phyloP scores from a whole-genome alignment of 2,113 vertebrate genomes.

The Pogonocichla stellata region DNA sequence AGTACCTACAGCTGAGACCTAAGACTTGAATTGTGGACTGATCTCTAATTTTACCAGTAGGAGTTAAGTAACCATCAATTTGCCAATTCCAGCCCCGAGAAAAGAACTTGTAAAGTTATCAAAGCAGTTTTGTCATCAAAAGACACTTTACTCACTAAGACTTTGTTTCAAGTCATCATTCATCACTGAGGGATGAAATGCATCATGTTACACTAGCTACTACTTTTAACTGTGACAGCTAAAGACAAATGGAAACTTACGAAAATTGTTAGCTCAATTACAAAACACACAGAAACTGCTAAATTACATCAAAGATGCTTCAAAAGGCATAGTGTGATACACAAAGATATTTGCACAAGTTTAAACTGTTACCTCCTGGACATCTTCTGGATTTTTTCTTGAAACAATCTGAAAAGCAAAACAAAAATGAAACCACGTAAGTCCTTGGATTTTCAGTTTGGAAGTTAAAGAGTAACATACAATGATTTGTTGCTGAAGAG shows the following conservation, averaged over 20 bases:
- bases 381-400: conserved; percentile 93
- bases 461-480: not conserved
- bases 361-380: conserved; percentile 91
- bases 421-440: conserved; percentile 21
- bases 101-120: conserved; percentile 38
- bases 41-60: conserved; percentile 49
- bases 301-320: conserved; percentile 25
- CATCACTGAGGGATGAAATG: not conserved
- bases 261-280: not conserved
- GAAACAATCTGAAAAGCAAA: conserved; percentile 89
- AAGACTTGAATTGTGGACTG: conserved; percentile 34
- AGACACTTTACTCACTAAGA: conserved; percentile 15
- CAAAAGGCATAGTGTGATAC: not conserved
- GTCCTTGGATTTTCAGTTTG: not conserved
- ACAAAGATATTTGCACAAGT: conserved; percentile 39
- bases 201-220: not conserved
- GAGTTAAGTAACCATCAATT: conserved; percentile 49
- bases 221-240: not conserved
- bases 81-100: conserved; percentile 21
- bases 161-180: conserved; percentile 40
- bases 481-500: not conserved
- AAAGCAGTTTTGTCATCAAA: conserved; percentile 57
- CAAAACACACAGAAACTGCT: not conserved
- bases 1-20: conserved; percentile 51
- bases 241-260: not conserved